phyloP scores from a whole-genome alignment of 2,113 vertebrate genomes.

The cattle (Bos taurus) region ARS-UCD2.0 NC_037348.1:62810001-62810500 shows the following conservation, averaged over 20 bases:
- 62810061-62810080: fast-evolving
- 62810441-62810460: background rate
- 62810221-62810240: fast-evolving
- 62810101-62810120: background rate
- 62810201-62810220: fast-evolving
- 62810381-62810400: background rate
- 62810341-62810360: background rate
- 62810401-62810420: background rate
- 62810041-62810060: fast-evolving
- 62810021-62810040: fast-evolving
- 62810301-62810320: background rate
- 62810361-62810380: background rate
- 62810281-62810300: background rate
- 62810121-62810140: background rate
- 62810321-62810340: background rate
- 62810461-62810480: background rate
- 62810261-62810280: background rate
- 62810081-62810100: fast-evolving
- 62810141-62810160: too few species aligned
- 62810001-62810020: background rate
- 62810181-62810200: fast-evolving
- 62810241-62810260: background rate
- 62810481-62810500: background rate
- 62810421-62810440: background rate
- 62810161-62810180: fast-evolving